Conservation (phyloP, 2,113 vertebrate genomes). For the Zapornia atra region DNA sequence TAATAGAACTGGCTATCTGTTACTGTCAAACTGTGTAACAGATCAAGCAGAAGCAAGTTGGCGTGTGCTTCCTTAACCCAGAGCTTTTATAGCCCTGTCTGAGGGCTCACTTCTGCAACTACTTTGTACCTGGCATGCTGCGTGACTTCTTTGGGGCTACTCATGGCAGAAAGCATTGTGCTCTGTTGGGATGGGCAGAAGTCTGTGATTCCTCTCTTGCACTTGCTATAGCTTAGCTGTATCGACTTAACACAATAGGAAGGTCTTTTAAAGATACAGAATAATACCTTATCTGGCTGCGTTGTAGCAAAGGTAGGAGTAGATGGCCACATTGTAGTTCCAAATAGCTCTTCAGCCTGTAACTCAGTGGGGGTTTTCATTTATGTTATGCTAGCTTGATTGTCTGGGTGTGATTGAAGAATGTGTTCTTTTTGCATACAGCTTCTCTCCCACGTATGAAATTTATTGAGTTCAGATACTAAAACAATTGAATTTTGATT, state of each 20-base stretch:
- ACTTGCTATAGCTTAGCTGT: conserved; percentile 21
- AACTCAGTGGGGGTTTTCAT: conserved; percentile 29
- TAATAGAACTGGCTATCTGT: conserved; percentile 64
- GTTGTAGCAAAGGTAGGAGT: conserved; percentile 10
- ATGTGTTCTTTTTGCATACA: conserved; percentile 12
- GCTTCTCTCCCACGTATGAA: not conserved
- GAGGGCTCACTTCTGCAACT: conserved; percentile 21
- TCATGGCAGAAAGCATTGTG: conserved; percentile 17
- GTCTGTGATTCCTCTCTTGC: conserved; percentile 10
- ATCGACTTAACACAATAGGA: conserved; percentile 1
- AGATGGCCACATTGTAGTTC: conserved; percentile 8
- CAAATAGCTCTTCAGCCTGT: conserved; percentile 12
- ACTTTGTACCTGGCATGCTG: conserved; percentile 29
- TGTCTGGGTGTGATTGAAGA: conserved; percentile 30
- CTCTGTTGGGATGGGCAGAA: not conserved
- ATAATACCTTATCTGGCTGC: conserved; percentile 29
- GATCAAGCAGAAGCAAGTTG: conserved; percentile 51
- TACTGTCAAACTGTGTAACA: conserved; percentile 60
- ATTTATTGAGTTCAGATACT: not conserved
- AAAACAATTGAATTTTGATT: conserved; percentile 46
- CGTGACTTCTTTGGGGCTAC: not conserved
- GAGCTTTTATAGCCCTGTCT: conserved; percentile 31
- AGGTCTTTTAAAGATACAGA: not conserved
- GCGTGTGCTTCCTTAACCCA: conserved; percentile 42
- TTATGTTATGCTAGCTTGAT: not conserved